phyloP scores from a whole-genome alignment of 1,140 invertebrate genomes.

The Charaxes varanes region DNA sequence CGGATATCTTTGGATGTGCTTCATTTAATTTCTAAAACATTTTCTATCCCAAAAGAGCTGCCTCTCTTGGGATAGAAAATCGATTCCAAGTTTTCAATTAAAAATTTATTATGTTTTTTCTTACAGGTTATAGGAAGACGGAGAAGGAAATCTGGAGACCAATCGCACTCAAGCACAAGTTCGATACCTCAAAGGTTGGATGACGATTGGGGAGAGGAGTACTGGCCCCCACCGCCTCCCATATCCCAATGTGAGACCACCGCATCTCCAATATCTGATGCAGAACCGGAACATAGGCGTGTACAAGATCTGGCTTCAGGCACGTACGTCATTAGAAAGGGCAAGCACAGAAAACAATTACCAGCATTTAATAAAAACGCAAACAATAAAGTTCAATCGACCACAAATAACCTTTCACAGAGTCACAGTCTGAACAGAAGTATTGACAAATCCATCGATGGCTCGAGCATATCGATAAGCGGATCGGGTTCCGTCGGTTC shows the following conservation, averaged over 20 bases:
- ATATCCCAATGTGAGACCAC: constrained; percentile 77
- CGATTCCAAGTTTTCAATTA: too few species aligned
- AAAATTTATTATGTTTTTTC: constrained; percentile 7
- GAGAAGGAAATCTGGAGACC: constrained; percentile 76
- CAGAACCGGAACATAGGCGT: constrained; percentile 73
- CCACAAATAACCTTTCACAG: constrained; percentile 56
- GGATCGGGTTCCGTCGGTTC: constrained; percentile 74
- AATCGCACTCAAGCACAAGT: constrained; percentile 76
- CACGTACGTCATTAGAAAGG: constrained; percentile 84
- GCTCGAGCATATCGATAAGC: constrained; percentile 69
- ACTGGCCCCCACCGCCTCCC: constrained; percentile 80
- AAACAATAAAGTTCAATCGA: constrained; percentile 56
- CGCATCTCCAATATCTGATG: constrained; percentile 80
- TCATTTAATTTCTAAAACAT: too few species aligned
- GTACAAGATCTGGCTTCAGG: constrained; percentile 77
- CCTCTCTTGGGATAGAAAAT: too few species aligned
- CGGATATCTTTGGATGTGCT: too few species aligned
- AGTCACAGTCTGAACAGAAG: constrained; percentile 63
- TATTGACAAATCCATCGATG: constrained; percentile 68
- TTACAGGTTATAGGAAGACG: constrained; percentile 76
- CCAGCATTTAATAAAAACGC: constrained; percentile 64
- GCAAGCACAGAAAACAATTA: constrained; percentile 72
- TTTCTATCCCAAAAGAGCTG: too few species aligned
- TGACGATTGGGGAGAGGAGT: constrained; percentile 72
- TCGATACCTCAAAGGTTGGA: constrained; percentile 75